These are phyloP conservation scores for Palythoa grandis DNA, from an alignment of 92 coral and sea anemone genomes.

Conservation along the genomic window DNA sequence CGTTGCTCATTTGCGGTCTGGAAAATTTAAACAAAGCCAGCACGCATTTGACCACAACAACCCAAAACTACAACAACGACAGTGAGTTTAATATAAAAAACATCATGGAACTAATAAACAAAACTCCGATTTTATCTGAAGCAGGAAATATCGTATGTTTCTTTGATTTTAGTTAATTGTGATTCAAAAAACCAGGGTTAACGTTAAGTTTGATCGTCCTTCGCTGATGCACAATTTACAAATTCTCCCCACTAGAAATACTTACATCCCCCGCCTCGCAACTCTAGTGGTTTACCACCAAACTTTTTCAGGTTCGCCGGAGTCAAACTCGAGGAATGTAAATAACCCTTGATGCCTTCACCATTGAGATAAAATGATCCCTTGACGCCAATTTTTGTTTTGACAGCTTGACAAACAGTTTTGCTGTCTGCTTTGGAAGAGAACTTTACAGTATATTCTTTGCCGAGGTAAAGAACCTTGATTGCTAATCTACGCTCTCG, in stretches of 20 bases:
- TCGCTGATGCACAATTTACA: no score
- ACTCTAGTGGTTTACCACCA: conserved; percentile 60
- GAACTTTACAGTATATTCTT: conserved; percentile 56
- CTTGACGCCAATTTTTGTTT: conserved; percentile 66
- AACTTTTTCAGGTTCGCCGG: conserved; percentile 66
- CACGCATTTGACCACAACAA: no score
- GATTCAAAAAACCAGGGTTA: no score
- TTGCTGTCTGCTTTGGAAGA: conserved; percentile 65
- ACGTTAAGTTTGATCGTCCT: no score
- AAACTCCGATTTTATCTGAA: no score
- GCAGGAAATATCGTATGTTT: no score
- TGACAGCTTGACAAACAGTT: conserved; percentile 62
- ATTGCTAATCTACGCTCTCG: conserved; percentile 19
- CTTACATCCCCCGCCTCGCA: conserved; percentile 90
- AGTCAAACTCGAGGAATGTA: conserved; percentile 82
- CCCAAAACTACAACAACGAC: no score
- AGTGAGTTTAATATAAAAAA: no score
- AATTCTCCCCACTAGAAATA: not conserved
- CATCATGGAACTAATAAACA: no score
- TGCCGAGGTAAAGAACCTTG: conserved; percentile 55
- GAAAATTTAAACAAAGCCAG: no score
- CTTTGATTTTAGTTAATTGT: no score
- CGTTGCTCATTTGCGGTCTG: no score
- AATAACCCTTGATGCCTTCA: conserved; percentile 49
- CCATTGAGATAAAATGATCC: conserved; percentile 85